Evolutionary conservation across 2,113 vertebrate species (phyloP).

Genomic region (Lepus europaeus): DNA sequence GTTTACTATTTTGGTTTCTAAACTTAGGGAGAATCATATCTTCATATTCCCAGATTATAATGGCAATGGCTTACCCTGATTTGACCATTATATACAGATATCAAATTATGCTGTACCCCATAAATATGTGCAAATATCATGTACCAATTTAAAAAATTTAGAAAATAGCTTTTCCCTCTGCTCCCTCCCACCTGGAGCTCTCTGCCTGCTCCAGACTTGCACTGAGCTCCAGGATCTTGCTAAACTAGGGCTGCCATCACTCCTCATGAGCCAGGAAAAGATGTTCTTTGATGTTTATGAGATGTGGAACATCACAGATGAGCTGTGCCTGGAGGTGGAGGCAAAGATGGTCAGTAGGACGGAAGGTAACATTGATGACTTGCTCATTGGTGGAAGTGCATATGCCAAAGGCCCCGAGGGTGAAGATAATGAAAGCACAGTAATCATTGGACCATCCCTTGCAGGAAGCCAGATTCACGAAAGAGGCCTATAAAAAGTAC

Average conservation of each 20-base stretch:
- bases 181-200: too few species aligned
- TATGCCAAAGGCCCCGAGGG: slow-evolving; percentile 90
- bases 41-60: slow-evolving; percentile 1
- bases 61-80: background rate
- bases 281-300: too few species aligned
- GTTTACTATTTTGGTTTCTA: background rate
- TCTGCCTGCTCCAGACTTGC: too few species aligned
- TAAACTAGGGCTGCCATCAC: too few species aligned
- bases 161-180: too few species aligned
- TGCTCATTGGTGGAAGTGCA: slow-evolving; percentile 92
- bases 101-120: background rate
- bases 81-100: background rate
- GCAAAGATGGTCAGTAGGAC: slow-evolving; percentile 90
- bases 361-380: slow-evolving; percentile 90
- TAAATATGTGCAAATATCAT: background rate
- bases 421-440: slow-evolving; percentile 86
- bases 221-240: too few species aligned
- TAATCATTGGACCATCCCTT: slow-evolving; percentile 92
- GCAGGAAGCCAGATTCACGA: slow-evolving; percentile 89
- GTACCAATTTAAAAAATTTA: too few species aligned
- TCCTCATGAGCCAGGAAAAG: too few species aligned
- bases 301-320: too few species aligned
- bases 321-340: too few species aligned
- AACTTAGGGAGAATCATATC: background rate
- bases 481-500: slow-evolving; percentile 89